Conservation (phyloP, 2,113 vertebrate genomes). For the Hydrolagus affinis region DNA sequence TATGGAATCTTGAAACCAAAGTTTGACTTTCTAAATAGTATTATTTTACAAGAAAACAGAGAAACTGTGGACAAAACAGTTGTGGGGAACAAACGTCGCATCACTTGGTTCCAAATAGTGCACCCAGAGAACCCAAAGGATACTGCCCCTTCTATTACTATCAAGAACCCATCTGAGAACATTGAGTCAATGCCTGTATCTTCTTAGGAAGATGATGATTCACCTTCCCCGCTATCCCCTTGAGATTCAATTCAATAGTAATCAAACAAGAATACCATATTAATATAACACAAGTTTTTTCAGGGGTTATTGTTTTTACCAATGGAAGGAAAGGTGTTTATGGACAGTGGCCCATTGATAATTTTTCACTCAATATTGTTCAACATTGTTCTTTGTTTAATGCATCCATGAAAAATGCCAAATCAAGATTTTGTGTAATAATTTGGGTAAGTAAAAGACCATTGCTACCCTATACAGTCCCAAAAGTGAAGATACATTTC, state of each 20-base stretch:
- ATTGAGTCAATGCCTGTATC: constrained; percentile 71
- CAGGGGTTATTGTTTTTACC: constrained; percentile 18
- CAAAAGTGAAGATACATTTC: background rate
- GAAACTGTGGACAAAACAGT: constrained; percentile 95
- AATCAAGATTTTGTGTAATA: background rate
- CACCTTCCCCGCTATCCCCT: constrained; percentile 33
- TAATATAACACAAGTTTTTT: constrained; percentile 10
- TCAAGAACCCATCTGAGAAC: constrained; percentile 72
- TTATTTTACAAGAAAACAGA: constrained; percentile 83
- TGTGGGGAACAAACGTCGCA: constrained; percentile 82
- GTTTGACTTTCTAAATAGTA: constrained; percentile 84
- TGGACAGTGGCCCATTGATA: constrained; percentile 22
- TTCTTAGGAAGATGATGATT: constrained; percentile 65
- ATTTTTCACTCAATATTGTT: constrained; percentile 28
- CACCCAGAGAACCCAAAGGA: constrained; percentile 72
- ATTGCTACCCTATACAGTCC: constrained; percentile 2
- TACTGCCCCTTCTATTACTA: constrained; percentile 65
- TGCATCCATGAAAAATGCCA: background rate
- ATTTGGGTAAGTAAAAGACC: background rate
- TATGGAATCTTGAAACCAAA: constrained; percentile 82
- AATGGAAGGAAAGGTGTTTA: constrained; percentile 3
- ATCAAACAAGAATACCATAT: background rate
- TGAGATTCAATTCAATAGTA: constrained; percentile 17
- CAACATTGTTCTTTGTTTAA: constrained; percentile 10
- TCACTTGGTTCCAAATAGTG: constrained; percentile 79